phyloP scores from a whole-genome alignment of 2,797 vertebrate species.

The Arremon aurantiirostris region DNA sequence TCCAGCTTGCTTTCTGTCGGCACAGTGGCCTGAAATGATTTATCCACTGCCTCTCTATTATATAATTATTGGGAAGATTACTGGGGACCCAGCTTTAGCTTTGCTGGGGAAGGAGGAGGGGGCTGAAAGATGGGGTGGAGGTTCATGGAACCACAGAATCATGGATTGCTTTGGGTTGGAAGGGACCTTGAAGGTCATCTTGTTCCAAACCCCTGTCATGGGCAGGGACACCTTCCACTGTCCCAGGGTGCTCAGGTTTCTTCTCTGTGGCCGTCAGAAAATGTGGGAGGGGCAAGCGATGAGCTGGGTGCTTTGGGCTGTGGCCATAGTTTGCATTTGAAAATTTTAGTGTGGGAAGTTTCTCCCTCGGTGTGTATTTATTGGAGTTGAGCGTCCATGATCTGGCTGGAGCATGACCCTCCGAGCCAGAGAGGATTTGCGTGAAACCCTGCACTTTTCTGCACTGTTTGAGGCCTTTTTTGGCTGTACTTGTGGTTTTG shows the following conservation, averaged over 20 bases:
- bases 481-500: background rate
- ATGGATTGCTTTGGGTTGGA: background rate
- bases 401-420: background rate
- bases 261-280: background rate
- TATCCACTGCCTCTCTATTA: constrained; percentile 27
- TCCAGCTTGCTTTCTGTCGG: constrained; percentile 51
- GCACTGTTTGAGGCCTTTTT: background rate
- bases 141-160: background rate
- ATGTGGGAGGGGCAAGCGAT: fast-evolving
- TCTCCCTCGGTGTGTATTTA: background rate
- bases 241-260: background rate
- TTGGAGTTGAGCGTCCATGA: background rate
- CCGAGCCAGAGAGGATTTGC: background rate
- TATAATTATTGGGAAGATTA: constrained; percentile 66
- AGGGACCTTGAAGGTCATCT: background rate
- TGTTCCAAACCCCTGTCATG: fast-evolving
- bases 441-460: background rate
- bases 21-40: constrained; percentile 23
- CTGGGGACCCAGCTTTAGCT: constrained; percentile 18
- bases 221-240: too few species aligned
- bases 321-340: fast-evolving
- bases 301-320: background rate
- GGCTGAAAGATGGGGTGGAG: background rate
- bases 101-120: background rate
- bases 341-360: background rate